Base-by-base conservation (phyloP, 2,888 invertebrate genomes). In the Spodoptera exigua region DNA sequence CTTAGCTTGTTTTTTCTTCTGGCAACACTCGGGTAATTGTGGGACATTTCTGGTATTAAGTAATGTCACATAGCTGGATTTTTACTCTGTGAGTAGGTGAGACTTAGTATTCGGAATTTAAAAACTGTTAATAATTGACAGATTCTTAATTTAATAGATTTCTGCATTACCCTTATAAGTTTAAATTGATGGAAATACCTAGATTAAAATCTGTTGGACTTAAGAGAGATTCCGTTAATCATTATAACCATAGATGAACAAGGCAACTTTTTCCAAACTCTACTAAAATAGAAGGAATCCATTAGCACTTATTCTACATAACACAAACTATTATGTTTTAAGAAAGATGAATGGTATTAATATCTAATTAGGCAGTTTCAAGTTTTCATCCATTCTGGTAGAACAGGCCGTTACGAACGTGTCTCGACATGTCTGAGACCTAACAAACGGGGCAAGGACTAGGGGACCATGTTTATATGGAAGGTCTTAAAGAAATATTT, bases 351-450 rank as follows among this genome's bases (percentile, higher is more conserved):
- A 75, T 63, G 47, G 65, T 64, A 69, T 74, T 63, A 73, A 52
- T 60, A 13, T 45, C 64, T 66, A 54, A 69, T 78, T 67, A 70
- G 70, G 74, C 73, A 73, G 73, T 69, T 54, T 46, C 53, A 55
- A 60, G 61, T 61, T 54, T 65, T 76, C 71, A 66, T 54, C 41
- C 14, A 76, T 73, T 76, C 70, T 63, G 52, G 59, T 63, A 65
- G 51, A 56, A 60, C 46, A 53, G 56, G 61, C 57, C 69, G 72
- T 75, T 76, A 66, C 59, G 56, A 65, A 64, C 78, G 67, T 64
- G 78, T 78, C 66, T 61, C 67, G 48, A 78, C 78, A 62, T 60
- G 77, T 78, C 57, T 51, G 69, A 64, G 58, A 57, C 57, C 65
- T 73, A 37, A 62, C 65, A 70, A 74, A 49, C 55, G 58, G 40